Conservation (phyloP, 2,888 invertebrate genomes). For the Hirtodrosophila alboralis region DNA sequence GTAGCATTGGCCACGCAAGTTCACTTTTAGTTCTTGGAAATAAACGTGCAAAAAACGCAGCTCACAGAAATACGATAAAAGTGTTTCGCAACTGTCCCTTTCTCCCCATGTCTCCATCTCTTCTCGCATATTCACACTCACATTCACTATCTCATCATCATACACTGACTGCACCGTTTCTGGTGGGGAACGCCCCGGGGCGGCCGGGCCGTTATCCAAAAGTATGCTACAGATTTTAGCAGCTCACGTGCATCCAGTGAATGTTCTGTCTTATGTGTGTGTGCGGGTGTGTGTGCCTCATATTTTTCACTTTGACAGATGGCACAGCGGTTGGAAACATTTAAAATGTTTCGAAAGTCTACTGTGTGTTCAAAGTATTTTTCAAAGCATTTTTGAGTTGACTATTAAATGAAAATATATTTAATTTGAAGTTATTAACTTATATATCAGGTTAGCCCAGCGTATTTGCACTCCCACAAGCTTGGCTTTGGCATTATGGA, state of each 20-base stretch:
- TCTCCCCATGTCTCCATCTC: background rate
- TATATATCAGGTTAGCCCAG: too few species aligned
- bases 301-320: constrained; percentile 39
- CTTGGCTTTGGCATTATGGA: too few species aligned
- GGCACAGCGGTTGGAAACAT: background rate
- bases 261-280: constrained; percentile 5
- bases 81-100: constrained; percentile 13
- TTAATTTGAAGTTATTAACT: too few species aligned
- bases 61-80: constrained; percentile 33
- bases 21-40: constrained; percentile 38
- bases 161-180: background rate
- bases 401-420: too few species aligned
- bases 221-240: constrained; percentile 57
- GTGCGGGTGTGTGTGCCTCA: constrained; percentile 22
- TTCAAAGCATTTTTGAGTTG: too few species aligned
- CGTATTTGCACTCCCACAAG: too few species aligned
- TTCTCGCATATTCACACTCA: too few species aligned
- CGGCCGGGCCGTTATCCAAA: constrained; percentile 22
- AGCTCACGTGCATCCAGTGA: constrained; percentile 48
- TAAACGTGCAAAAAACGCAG: constrained; percentile 49
- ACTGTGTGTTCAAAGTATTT: background rate
- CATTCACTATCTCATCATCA: too few species aligned
- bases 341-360: constrained; percentile 11
- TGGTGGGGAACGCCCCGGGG: too few species aligned
- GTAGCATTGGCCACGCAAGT: constrained; percentile 29